Evolutionary conservation across 2,113 vertebrate genomes (phyloP).

Genomic region (Syrmaticus mikado): DNA sequence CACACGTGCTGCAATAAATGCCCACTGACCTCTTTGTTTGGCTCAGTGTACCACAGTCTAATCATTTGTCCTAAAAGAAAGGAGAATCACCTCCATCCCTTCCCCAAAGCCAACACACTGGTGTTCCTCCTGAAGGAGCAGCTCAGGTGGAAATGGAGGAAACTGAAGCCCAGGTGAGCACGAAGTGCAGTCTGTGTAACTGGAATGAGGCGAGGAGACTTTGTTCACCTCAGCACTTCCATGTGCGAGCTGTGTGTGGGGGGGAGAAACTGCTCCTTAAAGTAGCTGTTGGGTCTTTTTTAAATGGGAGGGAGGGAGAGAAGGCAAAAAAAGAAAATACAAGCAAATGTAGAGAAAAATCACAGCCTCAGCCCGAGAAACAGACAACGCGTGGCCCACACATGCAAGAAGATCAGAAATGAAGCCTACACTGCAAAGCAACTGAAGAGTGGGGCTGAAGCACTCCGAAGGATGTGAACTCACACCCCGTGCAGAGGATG

Average conservation of each 20-base stretch:
- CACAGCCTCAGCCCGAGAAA: background rate
- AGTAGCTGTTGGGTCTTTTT: background rate
- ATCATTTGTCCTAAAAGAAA: background rate
- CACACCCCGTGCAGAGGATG: background rate
- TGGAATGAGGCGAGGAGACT: slow-evolving; percentile 1
- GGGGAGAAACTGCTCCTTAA: background rate
- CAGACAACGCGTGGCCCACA: background rate
- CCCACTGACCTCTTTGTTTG: background rate
- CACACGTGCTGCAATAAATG: background rate
- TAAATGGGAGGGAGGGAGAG: too few species aligned
- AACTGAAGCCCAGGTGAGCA: slow-evolving; percentile 17
- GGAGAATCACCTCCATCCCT: background rate
- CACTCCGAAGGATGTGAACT: background rate
- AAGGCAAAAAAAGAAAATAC: background rate
- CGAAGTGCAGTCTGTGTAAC: background rate
- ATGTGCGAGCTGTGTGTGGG: background rate
- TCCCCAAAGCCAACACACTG: background rate
- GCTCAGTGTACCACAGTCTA: background rate
- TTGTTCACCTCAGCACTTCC: background rate
- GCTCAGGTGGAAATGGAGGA: background rate
- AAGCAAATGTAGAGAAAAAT: background rate
- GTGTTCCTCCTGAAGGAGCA: background rate
- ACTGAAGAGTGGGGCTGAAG: background rate
- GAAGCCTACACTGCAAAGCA: background rate
- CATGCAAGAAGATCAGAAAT: background rate